A percentile compares a stretch with the other conserved stretches of the same genome.
phyloP scores from a whole-genome alignment of 2,797 vertebrate genomes.

The Miichthys miiuy region DNA sequence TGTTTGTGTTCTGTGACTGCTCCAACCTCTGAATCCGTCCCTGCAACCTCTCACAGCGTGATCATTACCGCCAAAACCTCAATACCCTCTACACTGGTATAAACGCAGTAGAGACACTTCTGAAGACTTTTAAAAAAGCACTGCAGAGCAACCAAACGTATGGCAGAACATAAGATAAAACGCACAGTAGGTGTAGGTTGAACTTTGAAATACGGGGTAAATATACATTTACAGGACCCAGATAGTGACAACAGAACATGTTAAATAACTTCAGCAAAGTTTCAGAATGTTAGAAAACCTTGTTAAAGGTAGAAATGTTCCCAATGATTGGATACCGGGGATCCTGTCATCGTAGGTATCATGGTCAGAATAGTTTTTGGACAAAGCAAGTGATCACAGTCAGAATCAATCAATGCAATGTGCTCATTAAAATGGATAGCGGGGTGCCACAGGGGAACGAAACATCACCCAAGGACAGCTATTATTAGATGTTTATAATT shows the following conservation, averaged over 20 bases:
- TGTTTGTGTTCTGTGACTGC: conserved; percentile 21
- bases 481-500: conserved; percentile 68
- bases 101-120: conserved; percentile 1
- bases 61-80: conserved; percentile 27
- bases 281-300: background rate
- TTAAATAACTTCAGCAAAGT: background rate
- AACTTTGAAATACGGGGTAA: background rate
- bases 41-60: conserved; percentile 9
- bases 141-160: conserved; percentile 1
- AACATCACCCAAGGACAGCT: conserved; percentile 68
- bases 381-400: conserved; percentile 42
- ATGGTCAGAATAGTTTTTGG: conserved; percentile 9
- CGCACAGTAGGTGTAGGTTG: background rate
- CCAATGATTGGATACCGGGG: background rate
- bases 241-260: background rate
- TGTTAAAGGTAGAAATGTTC: background rate
- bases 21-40: conserved; percentile 25
- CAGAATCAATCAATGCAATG: conserved; percentile 48
- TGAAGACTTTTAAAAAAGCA: conserved; percentile 9
- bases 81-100: background rate
- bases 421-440: conserved; percentile 63
- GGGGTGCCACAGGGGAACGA: conserved; percentile 9
- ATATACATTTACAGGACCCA: background rate
- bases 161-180: background rate
- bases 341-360: background rate